Conservation (phyloP, 1,140 invertebrate species). For the Globodera rostochiensis region DNA sequence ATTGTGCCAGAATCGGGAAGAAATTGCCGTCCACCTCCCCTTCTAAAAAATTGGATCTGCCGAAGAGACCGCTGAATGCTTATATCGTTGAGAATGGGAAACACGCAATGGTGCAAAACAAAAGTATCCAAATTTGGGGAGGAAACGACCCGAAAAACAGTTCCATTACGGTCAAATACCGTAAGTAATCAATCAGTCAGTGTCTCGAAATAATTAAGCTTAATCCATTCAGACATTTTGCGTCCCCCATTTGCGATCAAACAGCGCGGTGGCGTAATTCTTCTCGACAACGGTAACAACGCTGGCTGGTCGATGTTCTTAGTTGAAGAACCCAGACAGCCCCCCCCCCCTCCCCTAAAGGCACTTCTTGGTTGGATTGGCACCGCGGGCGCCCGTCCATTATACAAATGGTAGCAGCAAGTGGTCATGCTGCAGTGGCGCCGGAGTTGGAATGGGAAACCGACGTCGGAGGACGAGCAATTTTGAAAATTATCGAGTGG, state of each 20-base stretch:
- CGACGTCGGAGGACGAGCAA: not conserved
- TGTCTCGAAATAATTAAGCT: not conserved
- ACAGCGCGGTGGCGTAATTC: constrained; percentile 28
- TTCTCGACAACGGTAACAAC: constrained; percentile 11
- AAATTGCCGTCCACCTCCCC: not conserved
- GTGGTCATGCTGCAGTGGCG: constrained; percentile 37
- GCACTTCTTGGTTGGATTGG: constrained; percentile 27
- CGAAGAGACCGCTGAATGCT: constrained; percentile 40
- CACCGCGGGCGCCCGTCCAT: constrained; percentile 33
- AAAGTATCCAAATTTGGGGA: constrained; percentile 21
- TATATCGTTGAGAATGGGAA: constrained; percentile 52
- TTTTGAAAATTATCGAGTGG: constrained; percentile 17
- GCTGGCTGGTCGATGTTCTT: constrained; percentile 8
- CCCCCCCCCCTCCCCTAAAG: not conserved
- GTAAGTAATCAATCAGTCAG: not conserved
- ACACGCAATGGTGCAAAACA: constrained; percentile 40
- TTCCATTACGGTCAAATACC: not conserved
- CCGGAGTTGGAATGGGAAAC: not conserved
- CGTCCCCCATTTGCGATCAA: constrained; percentile 38
- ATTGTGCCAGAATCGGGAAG: constrained; percentile 12
- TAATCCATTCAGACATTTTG: constrained; percentile 8
- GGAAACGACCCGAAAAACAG: not conserved
- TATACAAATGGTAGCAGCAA: constrained; percentile 41
- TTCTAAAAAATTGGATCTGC: constrained; percentile 26
- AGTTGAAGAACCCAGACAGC: not conserved